Base-by-base conservation (phyloP, 2,888 invertebrate genomes). In the Camptogramma bilineatum region DNA sequence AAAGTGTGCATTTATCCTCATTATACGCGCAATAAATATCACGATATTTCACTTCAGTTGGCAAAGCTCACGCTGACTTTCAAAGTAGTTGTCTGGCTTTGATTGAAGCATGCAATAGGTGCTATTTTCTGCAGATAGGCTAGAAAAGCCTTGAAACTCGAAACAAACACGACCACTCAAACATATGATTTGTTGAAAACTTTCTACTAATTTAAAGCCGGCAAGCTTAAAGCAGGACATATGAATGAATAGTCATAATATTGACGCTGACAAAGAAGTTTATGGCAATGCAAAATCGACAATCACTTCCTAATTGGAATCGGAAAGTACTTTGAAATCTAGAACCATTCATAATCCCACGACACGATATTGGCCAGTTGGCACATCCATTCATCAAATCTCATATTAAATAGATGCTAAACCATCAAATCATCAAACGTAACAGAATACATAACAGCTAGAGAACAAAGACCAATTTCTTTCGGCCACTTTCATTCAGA, bases 401-500 rank as follows among this genome's bases (percentile, higher is more conserved):
- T 28, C 51, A 48, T 31, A 53, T 52, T 48, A 24, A 31, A 64
- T 61, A 63, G 13, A 34, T 34, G 34, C 34, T 2, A 57, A 62
- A 68, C 46, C 48, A 52, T 47, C 46, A 48, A 50, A 64, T 64
- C 67, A 71, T 65, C 63, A 59, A 52, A 65, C 64, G 63, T 69
- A 71, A 68, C 53, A 52, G 34, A 62, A 61, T 63, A 58, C 68
- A 65, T 67, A 67, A 69, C 62, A 61, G n/a, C 18, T 21, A 16
- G 18, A 55, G 67, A 71, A 71, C 71, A 71, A 71, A 67, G 57
- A 67, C 59, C 52, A 46, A 61, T 66, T 56, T 57, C 62, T 66
- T 62, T 55, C 58, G 53, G 54, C 19, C 52, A 62, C 68, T 67
- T 67, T 67, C 65, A 57, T 68, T 64, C 52, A 21, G 47, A 54